Base-by-base conservation (phyloP, 2,888 invertebrate species). In the Neoaliturus tenellus region DNA sequence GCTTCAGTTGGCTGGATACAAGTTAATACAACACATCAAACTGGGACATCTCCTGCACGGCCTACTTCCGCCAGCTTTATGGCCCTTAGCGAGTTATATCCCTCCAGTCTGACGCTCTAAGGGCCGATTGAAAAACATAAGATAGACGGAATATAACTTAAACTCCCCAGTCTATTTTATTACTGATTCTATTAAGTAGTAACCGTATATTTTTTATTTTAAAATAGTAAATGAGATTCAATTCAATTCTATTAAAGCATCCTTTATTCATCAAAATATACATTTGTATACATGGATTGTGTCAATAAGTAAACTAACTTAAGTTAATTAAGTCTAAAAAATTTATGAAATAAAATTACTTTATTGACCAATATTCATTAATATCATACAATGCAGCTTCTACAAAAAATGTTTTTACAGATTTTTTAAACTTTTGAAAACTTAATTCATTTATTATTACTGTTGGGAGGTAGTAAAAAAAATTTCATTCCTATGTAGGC, bases 1-100 rank as follows among this genome's bases (percentile, higher is more conserved):
- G 28, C 31, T 25, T 28, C 62, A 62, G 62, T 62, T 62, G 62
- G 62, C 62, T 62, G 31, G 62, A 62, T 62, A 62, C 62, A 62
- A 62, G 62, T 23, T 55, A 55, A 55, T 23, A 55, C 55, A 55
- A 55, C 23, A 62, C 62, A 31, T 62, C 62, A 62, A 62, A 62
- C 62, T 31, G 62, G 62, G 62, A 62, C 31, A 62, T 62, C 62
- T 62, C 14, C 2, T 62, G 17, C 17, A 62, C 62, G 62, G 62
- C 62, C 62, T 62, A 62, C 62, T 62, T 62, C 62, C 62, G 62
- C 28, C 17, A 28, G 28, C 28, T 62, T 62, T 62, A 62, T 62
- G 31, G 51, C 2, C 23, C 44, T 44, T 44, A 44, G 44, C 44
- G 51, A 23, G 23, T 23, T 4, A 23, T 51, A 10, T 23, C 51